A percentile compares a stretch with the other conserved stretches of the same genome.
These are phyloP conservation scores for Acanthosoma haemorrhoidale DNA, from an alignment of 2,888 invertebrate species.

Conservation along the genomic window DNA sequence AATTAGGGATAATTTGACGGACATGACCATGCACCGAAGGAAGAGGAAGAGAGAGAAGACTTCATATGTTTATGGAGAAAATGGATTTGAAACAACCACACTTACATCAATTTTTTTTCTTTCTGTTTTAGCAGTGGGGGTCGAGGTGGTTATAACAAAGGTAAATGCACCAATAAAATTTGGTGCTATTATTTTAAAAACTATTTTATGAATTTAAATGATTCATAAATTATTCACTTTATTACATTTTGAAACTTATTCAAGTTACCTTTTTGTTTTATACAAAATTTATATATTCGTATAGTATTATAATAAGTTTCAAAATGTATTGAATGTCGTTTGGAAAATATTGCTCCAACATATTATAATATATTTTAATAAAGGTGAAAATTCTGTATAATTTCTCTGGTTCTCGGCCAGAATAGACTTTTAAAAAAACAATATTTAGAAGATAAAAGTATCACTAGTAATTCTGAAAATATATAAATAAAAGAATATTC, in stretches of 20 bases:
- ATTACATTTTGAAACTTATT: constrained; percentile 15
- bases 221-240: background rate
- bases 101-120: constrained; percentile 43
- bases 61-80: constrained; percentile 2
- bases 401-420: no score
- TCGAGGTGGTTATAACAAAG: constrained; percentile 94
- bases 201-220: constrained; percentile 24
- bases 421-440: no score
- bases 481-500: no score
- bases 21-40: constrained; percentile 9
- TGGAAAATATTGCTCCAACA: constrained; percentile 5
- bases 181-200: constrained; percentile 53
- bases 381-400: no score
- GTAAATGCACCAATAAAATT: constrained; percentile 73
- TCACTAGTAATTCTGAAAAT: no score
- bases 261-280: background rate
- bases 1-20: constrained; percentile 14
- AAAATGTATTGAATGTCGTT: constrained; percentile 10
- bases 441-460: no score
- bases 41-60: constrained; percentile 24
- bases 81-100: constrained; percentile 23
- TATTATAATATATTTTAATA: no score
- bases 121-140: constrained; percentile 89
- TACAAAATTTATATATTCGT: background rate
- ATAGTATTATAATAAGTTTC: background rate